These are phyloP conservation scores for Ibycter americanus DNA, from an alignment of 2,797 vertebrate species.

Conservation along the genomic window DNA sequence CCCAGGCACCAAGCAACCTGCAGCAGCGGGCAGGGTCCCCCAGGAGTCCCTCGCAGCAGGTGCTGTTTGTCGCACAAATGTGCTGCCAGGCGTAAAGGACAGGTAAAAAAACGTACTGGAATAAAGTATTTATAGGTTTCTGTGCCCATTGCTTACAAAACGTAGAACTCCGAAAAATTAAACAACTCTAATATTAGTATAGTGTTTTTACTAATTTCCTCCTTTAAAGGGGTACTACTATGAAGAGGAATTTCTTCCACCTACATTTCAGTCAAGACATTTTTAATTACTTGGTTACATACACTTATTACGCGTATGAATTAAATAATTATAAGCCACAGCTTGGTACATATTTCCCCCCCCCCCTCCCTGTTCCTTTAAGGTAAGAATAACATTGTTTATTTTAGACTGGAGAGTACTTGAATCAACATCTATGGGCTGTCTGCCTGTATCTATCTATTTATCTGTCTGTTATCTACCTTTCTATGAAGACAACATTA, in stretches of 20 bases:
- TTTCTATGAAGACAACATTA: background rate
- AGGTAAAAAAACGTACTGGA: background rate
- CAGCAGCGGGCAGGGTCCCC: accelerated
- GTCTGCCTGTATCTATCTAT: background rate
- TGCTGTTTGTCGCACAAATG: background rate
- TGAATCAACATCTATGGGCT: background rate
- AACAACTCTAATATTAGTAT: background rate
- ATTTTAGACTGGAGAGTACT: background rate
- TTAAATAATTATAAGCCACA: background rate
- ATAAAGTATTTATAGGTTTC: background rate
- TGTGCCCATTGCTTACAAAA: background rate
- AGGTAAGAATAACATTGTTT: background rate
- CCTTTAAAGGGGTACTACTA: background rate
- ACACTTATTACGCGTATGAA: background rate
- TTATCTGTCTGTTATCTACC: background rate
- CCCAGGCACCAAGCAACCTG: background rate
- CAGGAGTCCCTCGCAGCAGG: accelerated
- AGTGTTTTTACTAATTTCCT: background rate
- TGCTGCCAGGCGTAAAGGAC: background rate
- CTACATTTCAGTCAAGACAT: background rate
- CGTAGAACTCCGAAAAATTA: background rate
- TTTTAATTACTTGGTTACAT: background rate
- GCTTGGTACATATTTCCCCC: background rate
- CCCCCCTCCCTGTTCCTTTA: background rate
- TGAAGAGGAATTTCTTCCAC: background rate